Evolutionary conservation across 2,888 invertebrate species (phyloP), one percentile per base, ranked within the genome.

Genomic region (Nephrotoma appendiculata): DNA sequence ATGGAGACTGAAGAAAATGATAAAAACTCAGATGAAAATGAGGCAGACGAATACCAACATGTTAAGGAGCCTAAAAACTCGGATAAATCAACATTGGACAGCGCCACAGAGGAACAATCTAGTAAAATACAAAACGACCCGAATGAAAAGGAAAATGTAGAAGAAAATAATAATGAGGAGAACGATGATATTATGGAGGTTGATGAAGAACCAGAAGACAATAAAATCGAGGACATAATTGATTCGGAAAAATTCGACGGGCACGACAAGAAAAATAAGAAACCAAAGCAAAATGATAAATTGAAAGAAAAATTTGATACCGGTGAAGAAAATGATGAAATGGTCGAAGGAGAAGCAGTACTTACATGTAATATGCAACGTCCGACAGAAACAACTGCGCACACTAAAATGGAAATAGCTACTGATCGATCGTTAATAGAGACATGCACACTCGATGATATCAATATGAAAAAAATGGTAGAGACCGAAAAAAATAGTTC

Each of bases 91-190:
- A 93, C 94, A 2, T 90, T 96, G 88, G 96, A 96, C 89, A 94
- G 95, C 86, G 96, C 96, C 0, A 96, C 96, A 0, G 94, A 96
- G 90, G 97, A 98, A 88, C 98, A 98, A 91, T 95, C 95, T 0
- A 91, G 91, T 86, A 89, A 91, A 88, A 89, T 91, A 6, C 93
- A 94, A n/a, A 93, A 95, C 87, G 92, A 94, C 83, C 93, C 95
- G 41, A 86, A 48, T 15, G 44, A 44, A 9, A 84, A 84, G 11
- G 11, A 31, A n/a, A 94, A 95, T 83, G 93, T 94, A 87, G 93
- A 94, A 52, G 93, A 93, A 5, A 93, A 94, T 9, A 92, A 94
- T 86, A 89, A 93, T 6, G 92, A 93, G 12, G 91, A 93, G 41
- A 93, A 93, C 90, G 92, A 93, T 4, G 91, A 91, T 3, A 92